phyloP scores from a whole-genome alignment of 2,888 invertebrate genomes.

The Maniola hyperantus region DNA sequence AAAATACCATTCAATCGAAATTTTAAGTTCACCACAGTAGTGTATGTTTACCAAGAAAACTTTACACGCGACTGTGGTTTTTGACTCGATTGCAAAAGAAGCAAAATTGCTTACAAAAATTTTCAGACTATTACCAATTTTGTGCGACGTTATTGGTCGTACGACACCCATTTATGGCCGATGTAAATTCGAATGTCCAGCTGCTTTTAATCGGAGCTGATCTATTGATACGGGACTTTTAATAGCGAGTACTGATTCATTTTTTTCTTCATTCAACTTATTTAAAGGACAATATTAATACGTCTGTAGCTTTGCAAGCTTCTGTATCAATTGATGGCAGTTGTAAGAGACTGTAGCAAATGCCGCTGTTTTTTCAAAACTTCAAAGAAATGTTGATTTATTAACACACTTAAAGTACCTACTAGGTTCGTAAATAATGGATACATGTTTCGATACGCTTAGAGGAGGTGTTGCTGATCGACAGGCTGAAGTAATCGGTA shows the following conservation, averaged over 20 bases:
- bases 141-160: constrained; percentile 28
- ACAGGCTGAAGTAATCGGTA: constrained; percentile 37
- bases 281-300: constrained; percentile 9
- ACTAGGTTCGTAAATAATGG: constrained; percentile 26
- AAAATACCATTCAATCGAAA: constrained; percentile 76
- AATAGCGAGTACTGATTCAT: constrained; percentile 45
- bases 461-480: constrained; percentile 33
- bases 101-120: constrained; percentile 11
- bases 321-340: constrained; percentile 9
- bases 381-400: constrained; percentile 35
- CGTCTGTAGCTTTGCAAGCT: constrained; percentile 22
- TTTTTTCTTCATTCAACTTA: constrained; percentile 38
- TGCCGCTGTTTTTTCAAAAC: constrained; percentile 20
- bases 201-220: constrained; percentile 61
- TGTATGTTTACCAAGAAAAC: constrained; percentile 32
- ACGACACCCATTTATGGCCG: constrained; percentile 45
- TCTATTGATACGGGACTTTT: constrained; percentile 63
- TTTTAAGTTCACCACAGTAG: constrained; percentile 53
- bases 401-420: constrained; percentile 27
- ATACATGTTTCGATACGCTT: constrained; percentile 34
- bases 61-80: constrained; percentile 40
- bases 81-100: constrained; percentile 29
- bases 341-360: constrained; percentile 20
- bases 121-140: not conserved
- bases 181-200: constrained; percentile 59